Evolutionary conservation across 2,113 vertebrate species (phyloP).

Genomic region (Pterophyllum scalare): DNA sequence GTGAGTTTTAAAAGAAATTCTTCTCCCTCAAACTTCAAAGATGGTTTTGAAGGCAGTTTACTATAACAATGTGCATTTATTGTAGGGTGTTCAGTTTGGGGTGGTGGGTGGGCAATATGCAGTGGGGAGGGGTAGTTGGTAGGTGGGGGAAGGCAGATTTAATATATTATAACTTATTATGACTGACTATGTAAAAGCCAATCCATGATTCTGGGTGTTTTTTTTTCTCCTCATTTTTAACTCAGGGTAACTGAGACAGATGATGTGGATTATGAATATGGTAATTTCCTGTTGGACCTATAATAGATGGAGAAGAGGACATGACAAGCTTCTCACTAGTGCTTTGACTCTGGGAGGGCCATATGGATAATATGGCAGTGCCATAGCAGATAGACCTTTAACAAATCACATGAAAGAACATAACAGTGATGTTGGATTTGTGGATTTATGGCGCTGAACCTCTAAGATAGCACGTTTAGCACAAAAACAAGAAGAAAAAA

Average conservation of each 20-base stretch:
- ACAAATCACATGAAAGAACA: conserved; percentile 44
- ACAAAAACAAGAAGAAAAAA: conserved; percentile 49
- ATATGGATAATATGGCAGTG: conserved; percentile 33
- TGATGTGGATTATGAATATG: conserved; percentile 65
- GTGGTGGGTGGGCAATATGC: conserved; percentile 61
- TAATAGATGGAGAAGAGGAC: conserved; percentile 66
- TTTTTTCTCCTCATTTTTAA: conserved; percentile 72
- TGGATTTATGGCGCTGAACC: conserved; percentile 59
- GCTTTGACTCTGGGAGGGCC: conserved; percentile 38
- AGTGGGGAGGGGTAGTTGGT: conserved; percentile 58
- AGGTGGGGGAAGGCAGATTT: conserved; percentile 71
- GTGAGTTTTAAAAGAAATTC: conserved; percentile 49
- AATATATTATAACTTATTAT: conserved; percentile 82
- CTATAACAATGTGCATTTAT: conserved; percentile 77
- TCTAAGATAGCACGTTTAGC: conserved; percentile 81
- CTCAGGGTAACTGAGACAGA: conserved; percentile 83
- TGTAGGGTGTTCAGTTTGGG: conserved; percentile 35
- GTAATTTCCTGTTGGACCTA: conserved; percentile 77
- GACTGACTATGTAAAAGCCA: conserved; percentile 75
- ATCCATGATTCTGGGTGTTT: conserved; percentile 69
- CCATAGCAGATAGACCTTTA: conserved; percentile 43
- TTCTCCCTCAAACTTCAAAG: conserved; percentile 58
- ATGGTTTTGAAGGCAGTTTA: conserved; percentile 73
- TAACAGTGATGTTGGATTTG: conserved; percentile 30
- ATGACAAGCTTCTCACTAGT: conserved; percentile 29